Evolutionary conservation across 2,797 vertebrate species (phyloP).

Genomic region (Morus bassanus): DNA sequence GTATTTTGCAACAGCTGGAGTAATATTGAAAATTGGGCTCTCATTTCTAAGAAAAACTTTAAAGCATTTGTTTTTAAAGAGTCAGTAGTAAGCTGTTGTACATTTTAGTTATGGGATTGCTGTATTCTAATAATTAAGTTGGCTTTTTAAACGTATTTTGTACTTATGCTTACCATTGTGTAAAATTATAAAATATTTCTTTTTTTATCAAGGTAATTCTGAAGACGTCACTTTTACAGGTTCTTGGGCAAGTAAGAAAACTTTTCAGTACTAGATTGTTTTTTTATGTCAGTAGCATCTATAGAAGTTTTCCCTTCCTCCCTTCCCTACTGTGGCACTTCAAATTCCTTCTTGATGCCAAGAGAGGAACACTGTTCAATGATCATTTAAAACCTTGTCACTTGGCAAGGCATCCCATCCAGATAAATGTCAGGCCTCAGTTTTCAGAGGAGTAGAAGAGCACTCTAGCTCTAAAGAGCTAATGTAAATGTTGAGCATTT

Average conservation of each 20-base stretch:
- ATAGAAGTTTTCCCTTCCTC: not conserved
- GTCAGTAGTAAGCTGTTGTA: not conserved
- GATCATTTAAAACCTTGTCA: not conserved
- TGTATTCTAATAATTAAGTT: not conserved
- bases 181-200: not conserved
- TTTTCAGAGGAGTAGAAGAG: not conserved
- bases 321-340: not conserved
- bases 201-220: slow-evolving; percentile 82
- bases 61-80: not conserved
- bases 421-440: not conserved
- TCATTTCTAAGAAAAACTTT: not conserved
- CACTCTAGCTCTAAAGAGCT: not conserved
- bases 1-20: not conserved
- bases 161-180: not conserved
- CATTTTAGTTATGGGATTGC: not conserved
- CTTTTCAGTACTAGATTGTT: not conserved
- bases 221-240: slow-evolving; percentile 86
- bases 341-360: not conserved
- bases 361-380: not conserved
- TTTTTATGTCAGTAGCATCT: not conserved
- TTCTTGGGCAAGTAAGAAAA: slow-evolving; percentile 90
- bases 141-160: not conserved
- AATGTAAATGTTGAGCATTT: not conserved
- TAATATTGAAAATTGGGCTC: not conserved
- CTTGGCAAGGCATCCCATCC: not conserved